phyloP scores from a whole-genome alignment of 2,888 invertebrate genomes.

The Apodemia mormo region DNA sequence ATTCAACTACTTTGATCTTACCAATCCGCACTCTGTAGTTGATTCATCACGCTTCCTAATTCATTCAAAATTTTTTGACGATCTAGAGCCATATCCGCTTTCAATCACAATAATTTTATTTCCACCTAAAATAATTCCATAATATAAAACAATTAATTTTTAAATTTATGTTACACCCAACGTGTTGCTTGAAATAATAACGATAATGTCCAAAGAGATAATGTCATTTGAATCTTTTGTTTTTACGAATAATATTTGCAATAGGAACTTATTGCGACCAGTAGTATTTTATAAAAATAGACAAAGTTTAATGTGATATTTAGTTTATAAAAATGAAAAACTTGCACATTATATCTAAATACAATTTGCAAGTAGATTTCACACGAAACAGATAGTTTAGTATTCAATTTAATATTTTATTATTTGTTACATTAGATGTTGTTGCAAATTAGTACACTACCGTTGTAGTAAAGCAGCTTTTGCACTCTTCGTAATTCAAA shows the following conservation, averaged over 20 bases:
- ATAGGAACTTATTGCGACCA: neutral
- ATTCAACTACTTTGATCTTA: constrained; percentile 37
- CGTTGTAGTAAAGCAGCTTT: too few relatives aligned
- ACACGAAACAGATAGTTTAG: too few relatives aligned
- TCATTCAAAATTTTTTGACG: constrained; percentile 69
- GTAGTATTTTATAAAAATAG: neutral
- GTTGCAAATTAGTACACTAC: too few relatives aligned
- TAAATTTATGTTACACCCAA: constrained; percentile 8
- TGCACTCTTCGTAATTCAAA: too few relatives aligned
- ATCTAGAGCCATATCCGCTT: constrained; percentile 60
- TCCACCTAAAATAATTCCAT: constrained; percentile 5
- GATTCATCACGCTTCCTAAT: constrained; percentile 71
- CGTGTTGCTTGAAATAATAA: neutral
- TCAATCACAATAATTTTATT: constrained; percentile 26
- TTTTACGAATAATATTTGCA: constrained; percentile 19
- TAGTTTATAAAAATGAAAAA: too few relatives aligned
- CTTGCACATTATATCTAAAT: too few relatives aligned
- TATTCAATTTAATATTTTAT: too few relatives aligned
- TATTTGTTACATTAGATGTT: too few relatives aligned
- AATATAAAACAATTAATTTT: neutral
- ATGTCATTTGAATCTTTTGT: constrained; percentile 26
- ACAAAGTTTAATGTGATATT: neutral
- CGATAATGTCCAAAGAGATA: constrained; percentile 1
- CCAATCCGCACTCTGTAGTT: constrained; percentile 73
- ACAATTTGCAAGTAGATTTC: too few relatives aligned